A percentile compares a stretch with the other conserved stretches of the same genome.
Evolutionary conservation across 2,113 vertebrate species (phyloP).

Genomic region (Xenopus laevis): DNA sequence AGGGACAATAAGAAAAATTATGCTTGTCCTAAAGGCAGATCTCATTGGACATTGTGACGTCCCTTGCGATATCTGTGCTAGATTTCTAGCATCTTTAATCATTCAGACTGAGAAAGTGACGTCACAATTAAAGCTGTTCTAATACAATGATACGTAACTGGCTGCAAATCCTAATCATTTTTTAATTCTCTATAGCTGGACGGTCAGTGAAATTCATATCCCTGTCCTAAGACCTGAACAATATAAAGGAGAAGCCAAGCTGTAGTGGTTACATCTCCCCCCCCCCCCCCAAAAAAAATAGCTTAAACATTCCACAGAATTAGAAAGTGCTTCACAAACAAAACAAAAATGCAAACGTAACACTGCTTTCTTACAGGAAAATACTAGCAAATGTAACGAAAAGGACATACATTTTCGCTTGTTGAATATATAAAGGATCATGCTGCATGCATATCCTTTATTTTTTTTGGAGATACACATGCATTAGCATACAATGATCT

Average conservation of each 20-base stretch:
- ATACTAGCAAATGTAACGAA: slow-evolving; percentile 2
- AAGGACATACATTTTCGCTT: neutral
- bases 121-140: no score
- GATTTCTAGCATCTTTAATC: no score
- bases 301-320: neutral
- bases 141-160: no score
- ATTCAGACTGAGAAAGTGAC: neutral
- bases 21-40: neutral
- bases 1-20: neutral
- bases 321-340: slow-evolving; percentile 14
- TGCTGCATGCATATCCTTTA: neutral
- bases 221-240: no score
- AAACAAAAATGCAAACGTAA: neutral
- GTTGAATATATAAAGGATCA: neutral
- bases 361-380: neutral
- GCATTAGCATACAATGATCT: no score
- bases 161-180: no score
- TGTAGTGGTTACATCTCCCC: slow-evolving; percentile 2
- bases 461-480: neutral
- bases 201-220: no score
- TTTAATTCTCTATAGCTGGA: no score
- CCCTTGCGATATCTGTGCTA: no score
- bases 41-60: neutral
- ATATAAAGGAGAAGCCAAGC: neutral
- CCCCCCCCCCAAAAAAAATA: neutral